phyloP scores from a whole-genome alignment of 1,140 invertebrate genomes.

The Andricus grossulariae region DNA sequence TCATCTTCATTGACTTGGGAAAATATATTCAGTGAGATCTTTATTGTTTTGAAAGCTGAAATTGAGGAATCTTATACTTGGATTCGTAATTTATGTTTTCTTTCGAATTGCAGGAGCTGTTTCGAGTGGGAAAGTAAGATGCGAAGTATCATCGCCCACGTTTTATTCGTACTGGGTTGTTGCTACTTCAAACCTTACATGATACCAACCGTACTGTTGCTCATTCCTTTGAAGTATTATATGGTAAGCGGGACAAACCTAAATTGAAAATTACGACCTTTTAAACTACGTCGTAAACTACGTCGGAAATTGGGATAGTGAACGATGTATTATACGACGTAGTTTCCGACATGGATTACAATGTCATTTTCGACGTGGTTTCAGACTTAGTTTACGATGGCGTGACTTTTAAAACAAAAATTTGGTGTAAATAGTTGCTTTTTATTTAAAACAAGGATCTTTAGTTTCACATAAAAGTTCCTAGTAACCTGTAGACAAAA shows the following conservation, averaged over 20 bases:
- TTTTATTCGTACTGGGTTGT: conserved; percentile 87
- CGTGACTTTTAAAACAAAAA: no score
- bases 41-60: conserved; percentile 33
- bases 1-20: conserved; percentile 91
- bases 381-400: no score
- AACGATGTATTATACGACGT: no score
- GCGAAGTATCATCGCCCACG: conserved; percentile 91
- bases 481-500: no score
- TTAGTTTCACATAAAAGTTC: no score
- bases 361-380: no score
- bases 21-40: conserved; percentile 91
- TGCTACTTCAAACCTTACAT: conserved; percentile 94
- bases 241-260: conserved; percentile 73
- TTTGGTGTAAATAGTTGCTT: no score
- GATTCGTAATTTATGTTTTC: conserved; percentile 16
- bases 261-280: no score
- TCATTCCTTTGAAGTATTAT: conserved; percentile 87
- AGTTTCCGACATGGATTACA: no score
- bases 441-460: no score
- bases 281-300: no score
- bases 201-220: conserved; percentile 84
- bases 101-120: conserved; percentile 83
- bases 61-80: conserved; percentile 17
- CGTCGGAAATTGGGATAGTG: no score
- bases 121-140: conserved; percentile 97